Percentiles rank a stretch among this genome's conserved stretches.
Conservation (phyloP, 2,797 vertebrate genomes). For the Macrochelys suwanniensis region DNA sequence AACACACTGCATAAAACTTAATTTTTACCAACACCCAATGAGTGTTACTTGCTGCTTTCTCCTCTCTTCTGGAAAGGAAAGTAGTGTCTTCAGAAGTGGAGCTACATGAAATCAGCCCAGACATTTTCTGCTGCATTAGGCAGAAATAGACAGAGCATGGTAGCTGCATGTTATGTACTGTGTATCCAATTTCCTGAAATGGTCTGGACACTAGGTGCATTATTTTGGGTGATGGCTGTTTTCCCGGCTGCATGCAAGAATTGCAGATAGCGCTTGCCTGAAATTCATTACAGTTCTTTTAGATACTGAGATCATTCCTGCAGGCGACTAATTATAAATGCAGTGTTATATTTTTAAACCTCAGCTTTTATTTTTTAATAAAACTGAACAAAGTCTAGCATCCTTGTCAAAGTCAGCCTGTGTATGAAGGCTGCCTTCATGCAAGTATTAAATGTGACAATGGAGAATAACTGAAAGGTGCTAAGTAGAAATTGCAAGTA, state of each 20-base stretch:
- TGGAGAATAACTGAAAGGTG: slow-evolving; percentile 72
- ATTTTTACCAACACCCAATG: not conserved
- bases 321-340: slow-evolving; percentile 18
- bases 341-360: slow-evolving; percentile 27
- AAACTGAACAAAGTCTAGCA: slow-evolving; percentile 11
- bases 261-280: not conserved
- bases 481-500: slow-evolving; percentile 71
- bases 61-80: not conserved
- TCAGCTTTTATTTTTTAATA: slow-evolving; percentile 47
- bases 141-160: not conserved
- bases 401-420: slow-evolving; percentile 69
- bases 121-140: not conserved
- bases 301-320: not conserved
- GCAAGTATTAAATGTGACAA: slow-evolving; percentile 73
- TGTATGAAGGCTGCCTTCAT: slow-evolving; percentile 47
- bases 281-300: not conserved
- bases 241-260: not conserved
- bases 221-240: not conserved
- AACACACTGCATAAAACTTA: not conserved
- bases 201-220: not conserved
- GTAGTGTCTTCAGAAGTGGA: not conserved
- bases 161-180: not conserved
- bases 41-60: slow-evolving; percentile 17
- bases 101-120: not conserved
- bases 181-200: not conserved